Evolutionary conservation across 2,113 vertebrate genomes (phyloP).

Genomic region (Emydocephalus ijimae): DNA sequence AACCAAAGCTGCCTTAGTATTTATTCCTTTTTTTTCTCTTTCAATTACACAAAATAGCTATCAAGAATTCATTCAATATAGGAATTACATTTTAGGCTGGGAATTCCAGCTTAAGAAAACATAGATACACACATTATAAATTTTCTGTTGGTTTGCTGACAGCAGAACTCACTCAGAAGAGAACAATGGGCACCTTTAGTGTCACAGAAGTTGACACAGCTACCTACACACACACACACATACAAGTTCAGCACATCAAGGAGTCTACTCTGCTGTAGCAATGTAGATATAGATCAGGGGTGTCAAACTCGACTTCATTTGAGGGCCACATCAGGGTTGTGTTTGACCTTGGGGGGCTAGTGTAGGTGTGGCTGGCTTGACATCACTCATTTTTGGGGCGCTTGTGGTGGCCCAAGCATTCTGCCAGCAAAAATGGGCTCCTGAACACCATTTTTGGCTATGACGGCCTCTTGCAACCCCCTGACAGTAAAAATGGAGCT

Average conservation of each 20-base stretch:
- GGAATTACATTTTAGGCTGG: background rate
- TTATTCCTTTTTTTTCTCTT: background rate
- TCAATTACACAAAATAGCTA: background rate
- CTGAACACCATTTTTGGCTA: too few species aligned
- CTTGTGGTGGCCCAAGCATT: too few species aligned
- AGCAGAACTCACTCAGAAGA: constrained; percentile 85
- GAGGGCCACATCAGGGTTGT: too few species aligned
- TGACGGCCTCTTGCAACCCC: too few species aligned
- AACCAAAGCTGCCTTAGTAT: background rate
- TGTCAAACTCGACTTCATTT: too few species aligned
- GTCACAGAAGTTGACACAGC: constrained; percentile 94
- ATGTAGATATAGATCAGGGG: constrained; percentile 69
- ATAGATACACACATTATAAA: too few species aligned
- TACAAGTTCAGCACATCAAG: constrained; percentile 91
- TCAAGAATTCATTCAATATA: background rate
- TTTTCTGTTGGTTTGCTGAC: background rate
- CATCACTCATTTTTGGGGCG: too few species aligned
- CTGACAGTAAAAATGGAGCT: too few species aligned
- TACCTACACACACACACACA: constrained; percentile 72
- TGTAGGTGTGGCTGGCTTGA: too few species aligned
- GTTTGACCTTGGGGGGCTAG: too few species aligned
- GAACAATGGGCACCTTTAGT: constrained; percentile 92
- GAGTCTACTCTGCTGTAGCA: constrained; percentile 90
- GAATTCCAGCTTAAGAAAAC: background rate
- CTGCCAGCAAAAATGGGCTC: too few species aligned